phyloP scores from a whole-genome alignment of 1,140 invertebrate species.

The Trichogramma pretiosum region DNA sequence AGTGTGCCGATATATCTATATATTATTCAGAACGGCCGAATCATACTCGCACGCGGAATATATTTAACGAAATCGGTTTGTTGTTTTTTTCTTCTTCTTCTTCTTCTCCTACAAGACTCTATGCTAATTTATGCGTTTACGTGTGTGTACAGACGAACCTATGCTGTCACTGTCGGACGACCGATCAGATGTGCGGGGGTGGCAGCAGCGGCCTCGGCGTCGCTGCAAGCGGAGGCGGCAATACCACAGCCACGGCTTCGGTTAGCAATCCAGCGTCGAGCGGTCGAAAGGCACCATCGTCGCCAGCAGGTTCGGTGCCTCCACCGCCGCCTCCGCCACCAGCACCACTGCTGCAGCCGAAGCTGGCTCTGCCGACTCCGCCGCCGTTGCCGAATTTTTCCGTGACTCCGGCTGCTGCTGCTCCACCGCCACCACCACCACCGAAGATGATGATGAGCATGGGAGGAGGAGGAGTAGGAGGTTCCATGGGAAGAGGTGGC shows the following conservation, averaged over 20 bases:
- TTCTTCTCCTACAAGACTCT: no score
- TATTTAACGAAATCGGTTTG: no score
- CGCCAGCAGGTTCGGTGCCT: slow-evolving; percentile 16
- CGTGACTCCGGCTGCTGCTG: slow-evolving; percentile 28
- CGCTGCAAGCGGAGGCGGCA: slow-evolving; percentile 39
- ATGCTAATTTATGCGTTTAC: no score
- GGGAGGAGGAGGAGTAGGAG: slow-evolving; percentile 21
- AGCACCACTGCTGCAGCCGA: slow-evolving; percentile 29
- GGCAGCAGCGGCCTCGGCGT: slow-evolving; percentile 29
- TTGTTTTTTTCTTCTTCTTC: no score
- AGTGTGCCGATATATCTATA: no score
- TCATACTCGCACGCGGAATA: no score
- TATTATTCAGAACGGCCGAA: no score
- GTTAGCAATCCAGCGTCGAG: no score
- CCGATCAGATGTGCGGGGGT: slow-evolving; percentile 34
- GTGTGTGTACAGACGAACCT: slow-evolving; percentile 45
- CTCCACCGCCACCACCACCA: slow-evolving; percentile 40
- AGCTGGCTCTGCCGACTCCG: slow-evolving; percentile 38
- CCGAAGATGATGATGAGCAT: slow-evolving; percentile 28
- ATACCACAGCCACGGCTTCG: slow-evolving; percentile 39
- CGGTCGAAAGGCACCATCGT: no score
- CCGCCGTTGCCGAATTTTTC: slow-evolving; percentile 36
- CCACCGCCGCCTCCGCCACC: slow-evolving; percentile 40
- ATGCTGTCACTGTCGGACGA: slow-evolving; percentile 43
- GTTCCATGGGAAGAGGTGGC: no score